Evolutionary conservation across 2,888 invertebrate species (phyloP).

Genomic region (Macaria liturata): DNA sequence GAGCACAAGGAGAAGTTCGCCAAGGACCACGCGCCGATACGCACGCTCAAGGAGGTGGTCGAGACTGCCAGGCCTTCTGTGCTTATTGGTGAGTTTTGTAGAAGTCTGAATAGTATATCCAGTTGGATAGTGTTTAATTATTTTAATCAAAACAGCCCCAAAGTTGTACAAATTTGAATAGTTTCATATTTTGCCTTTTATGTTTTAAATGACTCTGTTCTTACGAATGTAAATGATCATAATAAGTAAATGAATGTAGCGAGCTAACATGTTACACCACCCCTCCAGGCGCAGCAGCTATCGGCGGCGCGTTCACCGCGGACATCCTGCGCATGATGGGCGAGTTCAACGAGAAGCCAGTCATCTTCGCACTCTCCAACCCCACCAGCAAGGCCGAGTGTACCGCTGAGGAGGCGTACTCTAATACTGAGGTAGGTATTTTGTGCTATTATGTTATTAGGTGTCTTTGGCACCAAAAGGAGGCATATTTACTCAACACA

Average conservation of each 20-base stretch:
- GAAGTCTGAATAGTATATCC: too few species aligned
- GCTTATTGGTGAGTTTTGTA: slow-evolving; percentile 88
- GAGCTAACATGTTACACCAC: too few species aligned
- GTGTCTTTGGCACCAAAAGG: too few species aligned
- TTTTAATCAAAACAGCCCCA: too few species aligned
- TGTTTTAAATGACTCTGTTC: too few species aligned
- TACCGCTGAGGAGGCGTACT: slow-evolving; percentile 99
- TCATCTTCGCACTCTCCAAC: slow-evolving; percentile 99
- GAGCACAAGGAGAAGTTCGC: slow-evolving; percentile 94
- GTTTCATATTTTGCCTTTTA: too few species aligned
- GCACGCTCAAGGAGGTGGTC: slow-evolving; percentile 92
- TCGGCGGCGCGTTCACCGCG: slow-evolving; percentile 96
- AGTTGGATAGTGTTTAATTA: too few species aligned
- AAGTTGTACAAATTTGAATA: too few species aligned
- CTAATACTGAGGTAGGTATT: slow-evolving; percentile 87
- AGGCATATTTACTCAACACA: too few species aligned
- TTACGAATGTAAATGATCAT: too few species aligned
- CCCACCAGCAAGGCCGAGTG: slow-evolving; percentile 99
- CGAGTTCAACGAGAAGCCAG: slow-evolving; percentile 90
- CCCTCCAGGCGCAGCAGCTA: slow-evolving; percentile 91
- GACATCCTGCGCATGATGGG: slow-evolving; percentile 95
- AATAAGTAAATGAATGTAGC: too few species aligned
- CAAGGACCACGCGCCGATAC: slow-evolving; percentile 89
- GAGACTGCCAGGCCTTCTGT: slow-evolving; percentile 92
- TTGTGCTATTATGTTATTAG: too few species aligned